Conservation (phyloP, 2,888 invertebrate species). For the Zygogramma bicolorata region DNA sequence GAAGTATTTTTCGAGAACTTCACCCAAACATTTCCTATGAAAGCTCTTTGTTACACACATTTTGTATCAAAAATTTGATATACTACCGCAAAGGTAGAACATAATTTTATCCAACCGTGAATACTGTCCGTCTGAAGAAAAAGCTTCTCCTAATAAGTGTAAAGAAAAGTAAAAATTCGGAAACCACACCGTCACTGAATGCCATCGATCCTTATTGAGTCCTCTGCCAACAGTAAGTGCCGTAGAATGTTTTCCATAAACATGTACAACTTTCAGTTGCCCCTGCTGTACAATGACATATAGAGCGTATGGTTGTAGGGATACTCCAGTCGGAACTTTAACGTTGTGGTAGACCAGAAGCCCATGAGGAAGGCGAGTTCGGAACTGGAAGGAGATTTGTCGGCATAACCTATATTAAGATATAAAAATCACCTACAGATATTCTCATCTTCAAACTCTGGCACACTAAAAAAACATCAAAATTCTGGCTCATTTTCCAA, state of each 20-base stretch:
- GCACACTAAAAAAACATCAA: too few species aligned
- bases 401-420: constrained; percentile 78
- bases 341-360: constrained; percentile 91
- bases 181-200: constrained; percentile 79
- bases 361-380: constrained; percentile 89
- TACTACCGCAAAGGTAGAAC: too few species aligned
- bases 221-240: constrained; percentile 89
- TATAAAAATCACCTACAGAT: not conserved
- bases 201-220: constrained; percentile 91
- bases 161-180: not conserved
- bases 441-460: not conserved
- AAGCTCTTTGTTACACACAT: too few species aligned
- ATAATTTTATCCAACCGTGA: too few species aligned
- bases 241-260: constrained; percentile 89
- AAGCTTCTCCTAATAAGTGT: too few species aligned
- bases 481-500: too few species aligned
- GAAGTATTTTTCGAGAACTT: too few species aligned
- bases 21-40: too few species aligned
- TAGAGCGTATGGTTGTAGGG: constrained; percentile 88
- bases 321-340: constrained; percentile 82
- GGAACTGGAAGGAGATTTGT: constrained; percentile 90
- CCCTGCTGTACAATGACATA: constrained; percentile 94
- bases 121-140: too few species aligned
- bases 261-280: constrained; percentile 91
- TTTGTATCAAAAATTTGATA: too few species aligned